Evolutionary conservation across 2,888 invertebrate genomes (phyloP).

Genomic region (Apamea sordens): DNA sequence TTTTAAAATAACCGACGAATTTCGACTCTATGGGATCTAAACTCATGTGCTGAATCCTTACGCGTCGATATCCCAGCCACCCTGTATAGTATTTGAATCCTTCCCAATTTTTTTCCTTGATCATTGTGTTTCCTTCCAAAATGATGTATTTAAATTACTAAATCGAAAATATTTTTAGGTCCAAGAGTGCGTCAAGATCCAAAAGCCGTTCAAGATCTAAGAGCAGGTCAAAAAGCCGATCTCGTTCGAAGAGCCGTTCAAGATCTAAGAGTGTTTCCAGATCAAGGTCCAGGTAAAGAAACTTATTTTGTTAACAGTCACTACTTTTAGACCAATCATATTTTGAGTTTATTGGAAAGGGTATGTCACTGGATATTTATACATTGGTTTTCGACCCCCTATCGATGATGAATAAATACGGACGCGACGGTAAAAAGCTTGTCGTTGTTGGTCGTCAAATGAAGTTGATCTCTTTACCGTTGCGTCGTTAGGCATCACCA

Average conservation of each 20-base stretch:
- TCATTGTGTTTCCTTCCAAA: not conserved
- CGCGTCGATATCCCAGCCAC: no score
- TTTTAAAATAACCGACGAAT: no score
- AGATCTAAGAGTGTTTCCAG: constrained; percentile 65
- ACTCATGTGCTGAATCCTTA: no score
- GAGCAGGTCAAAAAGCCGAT: constrained; percentile 68
- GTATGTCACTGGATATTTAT: not conserved
- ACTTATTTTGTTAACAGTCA: not conserved
- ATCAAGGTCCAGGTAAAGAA: constrained; percentile 79
- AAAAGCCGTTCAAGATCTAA: constrained; percentile 78
- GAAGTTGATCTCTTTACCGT: not conserved
- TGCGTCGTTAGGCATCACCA: not conserved
- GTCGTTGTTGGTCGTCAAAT: no score
- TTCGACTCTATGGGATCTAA: no score
- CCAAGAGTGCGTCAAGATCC: constrained; percentile 64
- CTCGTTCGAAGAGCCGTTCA: constrained; percentile 71
- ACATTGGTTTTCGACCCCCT: not conserved
- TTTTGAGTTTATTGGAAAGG: not conserved
- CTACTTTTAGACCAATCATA: not conserved
- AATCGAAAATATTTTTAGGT: constrained; percentile 53
- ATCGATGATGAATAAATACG: not conserved
- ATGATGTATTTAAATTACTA: constrained; percentile 3
- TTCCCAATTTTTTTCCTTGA: not conserved
- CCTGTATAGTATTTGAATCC: not conserved
- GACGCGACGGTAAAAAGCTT: not conserved